Conservation (phyloP, 2,113 vertebrate genomes). For the Chaetodon auriga region DNA sequence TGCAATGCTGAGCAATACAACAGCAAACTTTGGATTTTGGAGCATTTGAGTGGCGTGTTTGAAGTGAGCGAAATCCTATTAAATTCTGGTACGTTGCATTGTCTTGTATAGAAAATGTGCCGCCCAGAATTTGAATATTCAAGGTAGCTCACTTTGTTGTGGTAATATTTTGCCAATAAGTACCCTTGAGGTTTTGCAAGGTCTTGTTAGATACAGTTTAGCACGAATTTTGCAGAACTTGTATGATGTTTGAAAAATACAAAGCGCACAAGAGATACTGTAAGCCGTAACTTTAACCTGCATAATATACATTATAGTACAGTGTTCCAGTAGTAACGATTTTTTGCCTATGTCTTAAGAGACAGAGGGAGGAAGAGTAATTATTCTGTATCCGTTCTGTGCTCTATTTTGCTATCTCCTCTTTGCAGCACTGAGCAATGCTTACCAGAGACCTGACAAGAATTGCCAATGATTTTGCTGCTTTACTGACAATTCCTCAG, state of each 20-base stretch:
- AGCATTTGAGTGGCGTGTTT: slow-evolving; percentile 67
- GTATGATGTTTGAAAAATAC: background rate
- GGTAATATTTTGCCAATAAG: slow-evolving; percentile 54
- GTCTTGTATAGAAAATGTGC: slow-evolving; percentile 72
- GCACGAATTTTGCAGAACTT: slow-evolving; percentile 20
- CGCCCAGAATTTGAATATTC: slow-evolving; percentile 66
- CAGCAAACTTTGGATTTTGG: slow-evolving; percentile 67
- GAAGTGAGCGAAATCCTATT: slow-evolving; percentile 83
- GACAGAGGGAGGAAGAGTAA: slow-evolving; percentile 68
- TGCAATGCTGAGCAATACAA: slow-evolving; percentile 74
- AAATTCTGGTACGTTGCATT: slow-evolving; percentile 69
- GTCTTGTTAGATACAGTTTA: background rate
- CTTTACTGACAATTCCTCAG: slow-evolving; percentile 81
- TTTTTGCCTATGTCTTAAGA: slow-evolving; percentile 55
- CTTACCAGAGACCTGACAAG: slow-evolving; percentile 81
- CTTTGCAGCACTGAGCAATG: slow-evolving; percentile 80
- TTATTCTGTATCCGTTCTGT: slow-evolving; percentile 80
- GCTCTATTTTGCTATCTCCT: slow-evolving; percentile 83
- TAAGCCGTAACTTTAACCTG: slow-evolving; percentile 52
- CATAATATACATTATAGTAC: slow-evolving; percentile 34
- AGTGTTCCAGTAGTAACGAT: slow-evolving; percentile 33
- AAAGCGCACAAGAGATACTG: slow-evolving; percentile 7
- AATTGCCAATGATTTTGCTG: slow-evolving; percentile 84
- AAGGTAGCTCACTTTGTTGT: slow-evolving; percentile 67
- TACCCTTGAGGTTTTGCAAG: slow-evolving; percentile 43